These are phyloP conservation scores for Ceryle rudis DNA, from an alignment of 2,797 vertebrate genomes.

Conservation along the genomic window DNA sequence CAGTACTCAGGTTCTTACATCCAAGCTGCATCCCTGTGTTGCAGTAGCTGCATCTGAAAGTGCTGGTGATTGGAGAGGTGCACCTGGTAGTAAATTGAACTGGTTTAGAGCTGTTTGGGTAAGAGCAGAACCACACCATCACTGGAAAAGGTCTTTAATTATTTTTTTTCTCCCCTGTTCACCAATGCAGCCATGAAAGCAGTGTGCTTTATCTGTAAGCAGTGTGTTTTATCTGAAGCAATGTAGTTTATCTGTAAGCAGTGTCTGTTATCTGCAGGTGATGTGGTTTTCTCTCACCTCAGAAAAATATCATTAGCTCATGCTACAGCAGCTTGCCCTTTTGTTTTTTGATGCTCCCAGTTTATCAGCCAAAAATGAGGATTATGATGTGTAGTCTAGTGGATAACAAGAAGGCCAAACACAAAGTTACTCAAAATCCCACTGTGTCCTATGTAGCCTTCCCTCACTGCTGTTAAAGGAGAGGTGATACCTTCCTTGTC, in stretches of 20 bases:
- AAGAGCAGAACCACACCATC: neutral
- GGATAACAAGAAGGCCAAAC: neutral
- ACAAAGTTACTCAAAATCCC: neutral
- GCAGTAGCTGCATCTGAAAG: accelerated
- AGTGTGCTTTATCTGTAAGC: neutral
- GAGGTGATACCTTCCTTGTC: neutral
- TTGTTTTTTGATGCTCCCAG: neutral
- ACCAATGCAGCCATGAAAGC: neutral
- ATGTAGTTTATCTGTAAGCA: neutral
- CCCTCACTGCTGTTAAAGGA: neutral
- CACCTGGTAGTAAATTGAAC: neutral
- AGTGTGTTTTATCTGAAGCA: too few species aligned
- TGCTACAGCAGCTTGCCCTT: neutral
- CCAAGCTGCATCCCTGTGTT: neutral
- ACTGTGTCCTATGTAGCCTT: neutral
- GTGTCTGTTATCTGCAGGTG: neutral
- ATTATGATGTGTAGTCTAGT: neutral
- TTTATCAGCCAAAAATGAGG: neutral
- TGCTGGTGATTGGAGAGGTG: neutral
- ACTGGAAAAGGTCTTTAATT: neutral
- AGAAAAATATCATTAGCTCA: neutral
- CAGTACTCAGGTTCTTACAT: neutral
- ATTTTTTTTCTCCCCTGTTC: neutral
- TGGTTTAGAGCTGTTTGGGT: neutral
- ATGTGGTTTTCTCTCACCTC: neutral